Evolutionary conservation across 2,888 invertebrate genomes (phyloP).

Genomic region (Drosophila kuntzei): DNA sequence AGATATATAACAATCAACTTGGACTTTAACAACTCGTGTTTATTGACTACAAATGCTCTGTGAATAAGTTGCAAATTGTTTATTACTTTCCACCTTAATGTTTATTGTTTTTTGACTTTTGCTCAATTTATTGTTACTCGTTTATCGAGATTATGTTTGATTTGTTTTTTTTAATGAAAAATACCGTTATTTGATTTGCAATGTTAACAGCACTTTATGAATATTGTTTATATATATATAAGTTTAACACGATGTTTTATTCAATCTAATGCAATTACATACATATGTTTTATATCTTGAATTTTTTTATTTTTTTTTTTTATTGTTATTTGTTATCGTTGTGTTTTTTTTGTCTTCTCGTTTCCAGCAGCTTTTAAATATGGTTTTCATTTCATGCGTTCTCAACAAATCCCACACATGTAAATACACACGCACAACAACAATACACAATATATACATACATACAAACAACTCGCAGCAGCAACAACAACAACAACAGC

Average conservation of each 20-base stretch:
- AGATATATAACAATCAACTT: not conserved
- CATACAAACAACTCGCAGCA: conserved; percentile 6
- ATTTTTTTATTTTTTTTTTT: conserved; percentile 8
- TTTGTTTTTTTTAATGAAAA: not conserved
- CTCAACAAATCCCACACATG: conserved; percentile 24
- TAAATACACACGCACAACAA: conserved; percentile 30
- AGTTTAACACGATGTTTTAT: conserved; percentile 8
- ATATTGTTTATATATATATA: conserved; percentile 1
- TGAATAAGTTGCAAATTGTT: conserved; percentile 12
- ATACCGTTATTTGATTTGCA: not conserved
- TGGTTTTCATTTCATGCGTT: conserved; percentile 43
- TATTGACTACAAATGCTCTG: conserved; percentile 6
- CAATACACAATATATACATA: conserved; percentile 6
- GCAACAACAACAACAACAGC: conserved; percentile 8
- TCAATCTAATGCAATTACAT: conserved; percentile 12
- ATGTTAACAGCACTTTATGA: conserved; percentile 27
- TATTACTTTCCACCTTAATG: not conserved
- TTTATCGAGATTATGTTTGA: conserved; percentile 11
- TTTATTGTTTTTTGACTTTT: conserved; percentile 3
- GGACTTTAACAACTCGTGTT: not conserved
- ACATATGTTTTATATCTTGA: conserved; percentile 5
- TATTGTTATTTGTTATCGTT: conserved; percentile 7
- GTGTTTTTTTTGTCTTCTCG: conserved; percentile 31
- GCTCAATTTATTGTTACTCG: conserved; percentile 14
- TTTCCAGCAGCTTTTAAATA: conserved; percentile 41